phyloP scores from a whole-genome alignment of 2,113 vertebrate species.

The Formicarius rufipectus region DNA sequence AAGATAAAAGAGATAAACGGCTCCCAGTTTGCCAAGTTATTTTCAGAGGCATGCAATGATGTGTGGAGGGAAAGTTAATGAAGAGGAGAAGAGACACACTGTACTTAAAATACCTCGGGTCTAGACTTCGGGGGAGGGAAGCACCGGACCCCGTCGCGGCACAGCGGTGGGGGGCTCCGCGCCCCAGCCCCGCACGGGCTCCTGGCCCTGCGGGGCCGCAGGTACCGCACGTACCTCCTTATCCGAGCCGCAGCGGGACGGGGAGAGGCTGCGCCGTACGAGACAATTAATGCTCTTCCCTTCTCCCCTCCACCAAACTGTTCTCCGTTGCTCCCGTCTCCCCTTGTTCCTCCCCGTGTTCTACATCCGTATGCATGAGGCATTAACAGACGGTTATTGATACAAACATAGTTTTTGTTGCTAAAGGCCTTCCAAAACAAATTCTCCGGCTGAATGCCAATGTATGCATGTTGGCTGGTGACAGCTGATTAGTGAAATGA shows the following conservation, averaged over 20 bases:
- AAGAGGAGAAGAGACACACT: conserved; percentile 63
- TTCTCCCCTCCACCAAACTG: not conserved
- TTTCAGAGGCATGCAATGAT: conserved; percentile 83
- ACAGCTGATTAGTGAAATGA: conserved; percentile 75
- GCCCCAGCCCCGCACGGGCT: not conserved
- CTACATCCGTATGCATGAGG: conserved; percentile 51
- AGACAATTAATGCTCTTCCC: not conserved
- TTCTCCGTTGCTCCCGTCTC: not conserved
- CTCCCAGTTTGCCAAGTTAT: conserved; percentile 87
- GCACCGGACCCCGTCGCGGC: not conserved
- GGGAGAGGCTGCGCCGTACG: not conserved
- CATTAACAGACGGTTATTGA: conserved; percentile 69
- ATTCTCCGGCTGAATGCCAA: conserved; percentile 79
- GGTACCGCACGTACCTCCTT: not conserved
- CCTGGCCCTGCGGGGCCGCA: not conserved
- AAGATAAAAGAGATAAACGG: conserved; percentile 92
- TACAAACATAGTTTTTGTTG: conserved; percentile 69
- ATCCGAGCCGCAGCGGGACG: not conserved
- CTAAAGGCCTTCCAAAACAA: conserved; percentile 70
- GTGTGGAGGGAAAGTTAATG: conserved; percentile 79
- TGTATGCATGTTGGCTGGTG: conserved; percentile 78
- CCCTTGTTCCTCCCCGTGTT: conserved; percentile 49
- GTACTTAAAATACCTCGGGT: conserved; percentile 71
- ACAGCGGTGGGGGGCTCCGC: not conserved
- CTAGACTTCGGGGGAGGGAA: conserved; percentile 36